Evolutionary conservation across 2,888 invertebrate genomes (phyloP), one percentile per base, ranked within the genome.

Genomic region (Ectobius pallidus): DNA sequence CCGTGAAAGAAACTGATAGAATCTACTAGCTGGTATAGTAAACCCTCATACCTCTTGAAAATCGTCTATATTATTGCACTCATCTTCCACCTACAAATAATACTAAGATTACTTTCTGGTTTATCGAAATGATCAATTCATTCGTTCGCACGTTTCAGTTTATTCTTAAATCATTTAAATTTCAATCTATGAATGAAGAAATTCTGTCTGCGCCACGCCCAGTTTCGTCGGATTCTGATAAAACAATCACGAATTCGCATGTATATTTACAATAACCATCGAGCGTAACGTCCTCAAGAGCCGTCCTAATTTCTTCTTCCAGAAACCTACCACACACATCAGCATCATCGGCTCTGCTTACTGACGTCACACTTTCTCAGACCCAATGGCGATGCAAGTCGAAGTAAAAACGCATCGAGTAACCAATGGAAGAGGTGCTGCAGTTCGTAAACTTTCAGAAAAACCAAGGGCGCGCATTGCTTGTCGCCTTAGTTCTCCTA

Each of bases 381-480:
- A 25, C 58, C 58, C 58, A 58, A 58, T 58, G 58, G 32, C 58
- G n/a, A 58, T 58, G 58, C 58, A 58, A 14, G 27, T n/a, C 30
- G 16, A 58, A n/a, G 58, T 58, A 58, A 58, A 55, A 58, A 58
- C 58, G 27, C 58, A 58, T 58, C 58, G n/a, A 25, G 58, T 46
- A 27, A 18, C 65, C 65, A 65, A 65, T 65, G 44, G 25, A 16
- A 44, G 44, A 20, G 16, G 16, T 25, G 27, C 46, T 42, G 25
- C 30, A 42, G 63, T 25, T 14, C 39, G 32, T 32, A 63, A 63
- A 63, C 65, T 44, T 44, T 65, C 65, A 65, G 65, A 65, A 65
- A 65, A 65, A 65, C n/a, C 65, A 65, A 65, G 44, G 46, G 42
- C 65, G 27, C 46, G 44, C 46, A 27, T 46, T 27, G 46, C 65